Percentiles rank a stretch among this genome's conserved stretches.
Evolutionary conservation across 2,797 vertebrate genomes (phyloP).

Genomic region (Mastacembelus armatus): DNA sequence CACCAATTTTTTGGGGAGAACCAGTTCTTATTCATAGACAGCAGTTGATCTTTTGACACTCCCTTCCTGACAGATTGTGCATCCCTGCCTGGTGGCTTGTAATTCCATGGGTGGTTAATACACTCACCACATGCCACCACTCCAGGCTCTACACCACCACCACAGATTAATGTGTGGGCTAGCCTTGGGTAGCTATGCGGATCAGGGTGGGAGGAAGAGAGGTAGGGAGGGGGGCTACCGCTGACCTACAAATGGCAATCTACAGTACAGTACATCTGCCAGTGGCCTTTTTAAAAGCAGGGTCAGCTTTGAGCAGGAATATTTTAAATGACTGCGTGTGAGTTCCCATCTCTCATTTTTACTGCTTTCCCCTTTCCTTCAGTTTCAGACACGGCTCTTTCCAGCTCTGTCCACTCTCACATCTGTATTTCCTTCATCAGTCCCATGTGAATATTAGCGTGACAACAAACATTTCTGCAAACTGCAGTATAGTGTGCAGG

Average conservation of each 20-base stretch:
- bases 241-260: slow-evolving; percentile 80
- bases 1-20: too few species aligned
- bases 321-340: slow-evolving; percentile 17
- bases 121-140: slow-evolving; percentile 57
- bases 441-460: slow-evolving; percentile 27
- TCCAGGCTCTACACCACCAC: slow-evolving; percentile 33
- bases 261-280: slow-evolving; percentile 38
- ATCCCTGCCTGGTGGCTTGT: slow-evolving; percentile 38
- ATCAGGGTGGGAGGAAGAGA: slow-evolving; percentile 36
- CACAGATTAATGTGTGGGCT: slow-evolving; percentile 72
- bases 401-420: slow-evolving; percentile 49
- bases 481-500: slow-evolving; percentile 2
- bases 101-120: slow-evolving; percentile 57
- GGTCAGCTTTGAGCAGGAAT: slow-evolving; percentile 21
- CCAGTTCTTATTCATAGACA: slow-evolving; percentile 3
- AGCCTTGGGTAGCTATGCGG: slow-evolving; percentile 44
- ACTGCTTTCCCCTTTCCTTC: slow-evolving; percentile 12
- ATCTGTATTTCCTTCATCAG: slow-evolving; percentile 49
- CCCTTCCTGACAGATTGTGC: slow-evolving; percentile 28
- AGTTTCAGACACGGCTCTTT: slow-evolving; percentile 8
- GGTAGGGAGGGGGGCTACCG: slow-evolving; percentile 21
- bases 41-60: slow-evolving; percentile 13
- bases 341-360: slow-evolving; percentile 9
- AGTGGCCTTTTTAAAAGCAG: slow-evolving; percentile 37
- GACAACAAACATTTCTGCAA: slow-evolving; percentile 26